Base-by-base conservation (phyloP, 2,888 invertebrate species). In the Tyria jacobaeae region DNA sequence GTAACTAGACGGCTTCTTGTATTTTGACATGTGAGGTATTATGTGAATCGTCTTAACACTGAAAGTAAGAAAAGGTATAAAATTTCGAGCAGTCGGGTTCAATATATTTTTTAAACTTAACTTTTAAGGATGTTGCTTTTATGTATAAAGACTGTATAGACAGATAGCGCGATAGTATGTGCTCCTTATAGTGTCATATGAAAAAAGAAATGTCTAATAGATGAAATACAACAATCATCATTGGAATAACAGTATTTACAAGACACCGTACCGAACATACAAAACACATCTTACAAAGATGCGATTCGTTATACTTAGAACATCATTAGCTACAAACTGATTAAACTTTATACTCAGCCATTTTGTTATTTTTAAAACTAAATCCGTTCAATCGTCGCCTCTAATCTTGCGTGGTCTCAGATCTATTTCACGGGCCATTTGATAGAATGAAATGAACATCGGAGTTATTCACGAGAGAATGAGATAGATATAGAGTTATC, bases 401-500 rank as follows among this genome's bases (percentile, higher is more conserved):
- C 51, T 60, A 68, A 70, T 73, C 68, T 69, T 79, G 75, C 76
- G 81, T 80, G 78, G 76, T 67, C 74, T 27, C 53, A 12, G 47
- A 66, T 67, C 64, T 66, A 69, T 71, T 75, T 68, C 72, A 74
- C 63, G 74, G 66, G 50, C 61, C 65, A 60, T 73, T 73, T 60
- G 12, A 31, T 25, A 64, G 12, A 56, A 39, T 0, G 56, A 24
- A 62, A 73, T 12, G 57, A 1, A 24, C 54, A 66, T 37, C 1
- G 12, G 0, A 10, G 27, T 17, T 6, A 2, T 1, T 21, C 4
- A 66, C 49, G 0, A 47, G 57, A 68, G 37, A 49, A 53, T 10
- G 67, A 64, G 31, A 27, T 54, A 34, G 34, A 21, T 49, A 24
- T 54, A 61, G 14, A 63, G 66, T 73, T 75, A 78, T 78, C 73